Percentiles rank a stretch among this genome's conserved stretches.
These are phyloP conservation scores for Sinella curviseta DNA, from an alignment of 1,140 invertebrate genomes.

Conservation along the genomic window DNA sequence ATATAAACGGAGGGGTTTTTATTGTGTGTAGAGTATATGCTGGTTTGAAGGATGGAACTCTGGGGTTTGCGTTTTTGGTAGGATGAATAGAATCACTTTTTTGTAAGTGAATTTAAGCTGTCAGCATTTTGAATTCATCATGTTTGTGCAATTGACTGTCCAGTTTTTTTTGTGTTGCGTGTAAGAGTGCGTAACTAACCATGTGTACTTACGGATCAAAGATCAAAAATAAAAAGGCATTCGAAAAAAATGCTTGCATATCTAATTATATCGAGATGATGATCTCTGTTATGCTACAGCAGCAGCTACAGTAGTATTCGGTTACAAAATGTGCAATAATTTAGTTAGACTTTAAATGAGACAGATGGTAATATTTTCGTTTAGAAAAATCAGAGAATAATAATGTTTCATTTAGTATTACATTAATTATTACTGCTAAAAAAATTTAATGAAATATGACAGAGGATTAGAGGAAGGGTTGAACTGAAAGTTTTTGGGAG, in stretches of 20 bases:
- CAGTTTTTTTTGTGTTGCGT: conserved; percentile 7
- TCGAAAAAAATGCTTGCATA: conserved; percentile 7
- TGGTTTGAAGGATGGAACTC: background rate
- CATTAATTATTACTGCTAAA: no score
- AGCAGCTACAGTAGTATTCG: no score
- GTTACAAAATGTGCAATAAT: no score
- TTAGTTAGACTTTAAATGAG: no score
- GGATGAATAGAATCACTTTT: conserved; percentile 17
- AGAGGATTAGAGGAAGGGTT: no score
- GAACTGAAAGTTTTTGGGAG: no score
- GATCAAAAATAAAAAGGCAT: background rate
- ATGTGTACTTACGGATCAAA: conserved; percentile 16
- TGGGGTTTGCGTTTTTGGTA: background rate
- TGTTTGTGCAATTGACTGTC: background rate
- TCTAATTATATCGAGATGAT: conserved; percentile 8
- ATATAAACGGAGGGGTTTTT: background rate
- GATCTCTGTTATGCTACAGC: background rate
- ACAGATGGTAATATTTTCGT: no score
- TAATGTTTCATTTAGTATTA: no score
- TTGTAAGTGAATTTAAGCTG: background rate
- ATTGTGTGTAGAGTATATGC: background rate
- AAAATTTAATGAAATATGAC: no score
- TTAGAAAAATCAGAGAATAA: background rate
- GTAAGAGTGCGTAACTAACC: conserved; percentile 6
- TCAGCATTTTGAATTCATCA: background rate